Base-by-base conservation (phyloP, 2,888 invertebrate species). In the Orthosia gothica region DNA sequence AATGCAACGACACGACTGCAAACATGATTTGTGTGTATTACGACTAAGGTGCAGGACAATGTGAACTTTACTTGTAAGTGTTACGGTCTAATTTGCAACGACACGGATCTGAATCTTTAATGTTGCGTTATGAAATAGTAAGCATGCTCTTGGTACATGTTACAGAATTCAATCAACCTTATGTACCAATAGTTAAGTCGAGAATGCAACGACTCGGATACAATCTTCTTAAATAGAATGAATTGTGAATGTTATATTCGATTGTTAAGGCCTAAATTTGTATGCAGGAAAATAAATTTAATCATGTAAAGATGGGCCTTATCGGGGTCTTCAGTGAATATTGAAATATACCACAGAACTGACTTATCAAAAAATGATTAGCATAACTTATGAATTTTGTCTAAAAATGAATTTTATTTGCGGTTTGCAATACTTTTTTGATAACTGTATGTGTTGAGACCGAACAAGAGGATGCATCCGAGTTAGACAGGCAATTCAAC, bases 51-150 rank as follows among this genome's bases (percentile, higher is more conserved):
- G 54, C 45, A 50, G 26, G 73, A 54, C 49, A 12, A 64, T 52
- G 18, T 82, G 57, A 78, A 79, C 50, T 47, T 47, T 69, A 69
- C 18, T 11, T 32, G 13, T 58, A 50, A 61, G 72, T 65, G 66
- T 52, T 82, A 68, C 32, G 52, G 78, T 71, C 40, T 59, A 49
- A 52, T 63, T 68, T 65, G 40, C 67, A 57, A 68, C 64, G 69
- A 81, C 54, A 58, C 59, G 59, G 54, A 81, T 81, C 75, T 67
- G 59, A 63, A 67, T 80, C 40, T 73, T 20, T 40, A 54, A 54
- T 74, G 54, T 61, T 55, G 49, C 49, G 26, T 47, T 70, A 55
- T 70, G 4, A 49, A 75, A 70, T 79, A 49, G 59, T 70, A 59
- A 50, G 79, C 49, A 47, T 78, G 49, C 49, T 70, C 52, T 58